A percentile compares a stretch with the other conserved stretches of the same genome.
These are phyloP conservation scores for Neomorphus geoffroyi DNA, from an alignment of 2,797 vertebrate species.

Conservation along the genomic window DNA sequence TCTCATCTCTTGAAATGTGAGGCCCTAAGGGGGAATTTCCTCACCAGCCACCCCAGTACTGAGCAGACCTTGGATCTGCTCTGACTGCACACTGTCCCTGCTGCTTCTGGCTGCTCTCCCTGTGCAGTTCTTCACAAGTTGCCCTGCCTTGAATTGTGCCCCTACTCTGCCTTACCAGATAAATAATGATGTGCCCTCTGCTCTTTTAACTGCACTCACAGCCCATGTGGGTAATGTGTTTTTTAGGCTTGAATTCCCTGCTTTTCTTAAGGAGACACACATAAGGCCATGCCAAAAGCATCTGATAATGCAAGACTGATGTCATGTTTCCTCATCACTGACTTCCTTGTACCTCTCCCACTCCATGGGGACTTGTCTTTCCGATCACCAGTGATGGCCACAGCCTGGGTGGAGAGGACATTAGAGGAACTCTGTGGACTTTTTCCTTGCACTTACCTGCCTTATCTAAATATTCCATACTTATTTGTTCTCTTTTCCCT, in stretches of 20 bases:
- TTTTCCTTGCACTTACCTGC: not conserved
- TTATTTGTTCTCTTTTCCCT: not conserved
- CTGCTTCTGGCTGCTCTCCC: not conserved
- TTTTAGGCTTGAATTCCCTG: not conserved
- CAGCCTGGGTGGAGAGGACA: not conserved
- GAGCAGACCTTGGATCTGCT: not conserved
- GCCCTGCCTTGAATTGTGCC: accelerated
- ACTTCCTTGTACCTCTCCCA: not conserved
- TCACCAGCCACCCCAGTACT: not conserved
- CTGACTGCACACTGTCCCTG: not conserved
- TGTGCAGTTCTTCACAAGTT: not conserved
- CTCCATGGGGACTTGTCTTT: not conserved
- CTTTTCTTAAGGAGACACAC: accelerated
- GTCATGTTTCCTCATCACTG: not conserved
- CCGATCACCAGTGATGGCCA: not conserved
- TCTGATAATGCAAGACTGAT: not conserved
- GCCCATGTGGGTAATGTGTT: accelerated
- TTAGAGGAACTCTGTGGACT: not conserved
- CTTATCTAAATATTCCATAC: not conserved
- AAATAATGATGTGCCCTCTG: not conserved
- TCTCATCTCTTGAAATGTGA: not conserved
- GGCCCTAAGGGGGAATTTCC: not conserved
- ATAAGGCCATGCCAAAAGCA: not conserved
- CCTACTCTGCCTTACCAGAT: not conserved
- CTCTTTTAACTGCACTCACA: not conserved